Evolutionary conservation across 1,140 invertebrate genomes (phyloP).

Genomic region (Drosophila paulistorum): DNA sequence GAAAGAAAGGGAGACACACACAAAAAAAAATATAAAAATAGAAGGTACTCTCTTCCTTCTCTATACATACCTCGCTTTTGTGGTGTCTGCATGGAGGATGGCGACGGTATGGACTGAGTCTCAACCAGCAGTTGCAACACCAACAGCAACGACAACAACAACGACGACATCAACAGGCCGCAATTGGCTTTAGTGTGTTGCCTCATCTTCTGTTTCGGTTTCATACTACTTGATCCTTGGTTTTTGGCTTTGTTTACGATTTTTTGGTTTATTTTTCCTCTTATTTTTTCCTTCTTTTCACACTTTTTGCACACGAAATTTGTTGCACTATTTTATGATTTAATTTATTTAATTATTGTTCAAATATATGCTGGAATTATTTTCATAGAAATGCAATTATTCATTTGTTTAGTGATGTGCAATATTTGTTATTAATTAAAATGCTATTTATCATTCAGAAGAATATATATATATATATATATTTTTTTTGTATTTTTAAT

Average conservation of each 20-base stretch:
- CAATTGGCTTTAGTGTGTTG: slow-evolving; percentile 54
- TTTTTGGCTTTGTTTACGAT: slow-evolving; percentile 44
- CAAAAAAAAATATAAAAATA: neutral
- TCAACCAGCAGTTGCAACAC: slow-evolving; percentile 55
- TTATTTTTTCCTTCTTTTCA: slow-evolving; percentile 18
- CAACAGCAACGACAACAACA: slow-evolving; percentile 46
- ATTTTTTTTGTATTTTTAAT: neutral
- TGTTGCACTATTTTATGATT: slow-evolving; percentile 11
- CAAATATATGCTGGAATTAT: slow-evolving; percentile 27
- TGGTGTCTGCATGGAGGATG: slow-evolving; percentile 75
- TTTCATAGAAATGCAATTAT: slow-evolving; percentile 9
- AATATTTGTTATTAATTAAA: slow-evolving; percentile 59
- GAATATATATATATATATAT: too few species aligned
- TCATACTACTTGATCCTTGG: slow-evolving; percentile 63
- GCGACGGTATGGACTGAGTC: slow-evolving; percentile 66
- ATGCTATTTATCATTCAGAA: slow-evolving; percentile 34
- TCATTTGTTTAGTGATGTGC: slow-evolving; percentile 34
- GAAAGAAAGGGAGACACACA: slow-evolving; percentile 3
- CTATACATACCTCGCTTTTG: slow-evolving; percentile 75
- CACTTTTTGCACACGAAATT: slow-evolving; percentile 45
- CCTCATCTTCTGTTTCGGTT: slow-evolving; percentile 48
- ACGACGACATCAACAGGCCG: slow-evolving; percentile 45
- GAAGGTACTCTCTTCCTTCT: neutral
- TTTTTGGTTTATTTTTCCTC: slow-evolving; percentile 25
- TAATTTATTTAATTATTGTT: slow-evolving; percentile 23